Evolutionary conservation across 2,113 vertebrate species (phyloP).

Genomic region (Crotophaga sulcirostris): DNA sequence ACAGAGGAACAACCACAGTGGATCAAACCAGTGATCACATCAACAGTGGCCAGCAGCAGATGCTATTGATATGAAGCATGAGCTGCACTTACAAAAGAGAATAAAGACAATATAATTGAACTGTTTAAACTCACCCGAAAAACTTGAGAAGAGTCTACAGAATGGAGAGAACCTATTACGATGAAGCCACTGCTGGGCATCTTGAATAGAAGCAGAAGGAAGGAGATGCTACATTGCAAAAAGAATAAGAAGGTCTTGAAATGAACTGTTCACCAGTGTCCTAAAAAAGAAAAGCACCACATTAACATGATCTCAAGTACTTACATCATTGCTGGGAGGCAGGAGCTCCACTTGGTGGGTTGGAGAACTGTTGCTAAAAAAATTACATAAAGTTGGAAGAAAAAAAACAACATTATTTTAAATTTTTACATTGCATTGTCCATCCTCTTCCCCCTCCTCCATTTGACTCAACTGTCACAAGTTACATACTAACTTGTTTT

Average conservation of each 20-base stretch:
- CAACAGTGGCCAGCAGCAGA: not conserved
- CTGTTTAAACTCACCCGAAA: conserved; percentile 82
- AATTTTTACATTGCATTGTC: not conserved
- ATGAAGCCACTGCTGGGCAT: conserved; percentile 92
- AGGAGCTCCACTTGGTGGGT: conserved; percentile 84
- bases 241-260: conserved; percentile 80
- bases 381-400: conserved; percentile 37
- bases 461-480: not conserved
- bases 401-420: conserved; percentile 23
- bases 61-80: not conserved
- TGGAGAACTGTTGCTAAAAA: conserved; percentile 88
- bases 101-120: not conserved
- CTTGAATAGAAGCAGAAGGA: conserved; percentile 86
- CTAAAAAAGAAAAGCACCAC: conserved; percentile 71
- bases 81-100: not conserved
- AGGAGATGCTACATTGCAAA: conserved; percentile 89
- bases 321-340: conserved; percentile 86
- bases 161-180: conserved; percentile 90
- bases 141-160: conserved; percentile 90
- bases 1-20: not conserved
- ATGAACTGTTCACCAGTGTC: conserved; percentile 74
- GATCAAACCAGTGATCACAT: not conserved
- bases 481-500: not conserved
- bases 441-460: not conserved
- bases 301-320: conserved; percentile 74